Evolutionary conservation across 2,113 vertebrate species (phyloP), one percentile per base, ranked within the genome.

Genomic region (Alosa alosa): DNA sequence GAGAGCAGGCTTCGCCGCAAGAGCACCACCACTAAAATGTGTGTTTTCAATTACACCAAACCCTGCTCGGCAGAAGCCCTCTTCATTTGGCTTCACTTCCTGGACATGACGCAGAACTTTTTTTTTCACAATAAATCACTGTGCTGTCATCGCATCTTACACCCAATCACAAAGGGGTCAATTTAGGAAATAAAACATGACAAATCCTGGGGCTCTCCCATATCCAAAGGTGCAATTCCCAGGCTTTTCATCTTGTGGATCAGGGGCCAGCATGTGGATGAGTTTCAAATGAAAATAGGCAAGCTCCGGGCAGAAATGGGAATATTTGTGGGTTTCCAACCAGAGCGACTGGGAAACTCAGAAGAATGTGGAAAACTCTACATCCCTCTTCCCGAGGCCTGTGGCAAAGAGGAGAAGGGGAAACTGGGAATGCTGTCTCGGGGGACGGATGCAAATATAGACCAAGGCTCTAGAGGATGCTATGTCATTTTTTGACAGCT

Each of bases 21-120:
- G 72, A 78, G 10, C 72, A 36, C 64, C 25, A 88, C 86, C 20
- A 87, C 85, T 17, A 84, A 89, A 82, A 88, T 68, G 88, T 89
- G 82, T 93, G 92, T 92, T 94, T 94, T 90, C 89, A 91, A 93
- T 95, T 93, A 93, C 81, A 60, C 52, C 41, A 90, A 91, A 90
- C 85, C 89, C 87, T 13, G 60, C 85, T 87, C 86, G 36, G 89
- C 82, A 88, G 89, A 86, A 83, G 86, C 86, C 87, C 85, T 60
- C 91, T 91, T 92, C 88, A 90, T 93, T 92, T 91, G 89, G 90
- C 84, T 60, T 87, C 75, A 83, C 88, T 60, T 89, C 68, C 85
- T 84, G 50, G 82, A 85, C 85, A 84, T 83, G 72, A 68, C 57
- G 87, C 81, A 86, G 86, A 81, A 85, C 87, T 87, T 84, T 82